Conservation (phyloP, 2,888 invertebrate species). For the Ceriagrion tenellum region DNA sequence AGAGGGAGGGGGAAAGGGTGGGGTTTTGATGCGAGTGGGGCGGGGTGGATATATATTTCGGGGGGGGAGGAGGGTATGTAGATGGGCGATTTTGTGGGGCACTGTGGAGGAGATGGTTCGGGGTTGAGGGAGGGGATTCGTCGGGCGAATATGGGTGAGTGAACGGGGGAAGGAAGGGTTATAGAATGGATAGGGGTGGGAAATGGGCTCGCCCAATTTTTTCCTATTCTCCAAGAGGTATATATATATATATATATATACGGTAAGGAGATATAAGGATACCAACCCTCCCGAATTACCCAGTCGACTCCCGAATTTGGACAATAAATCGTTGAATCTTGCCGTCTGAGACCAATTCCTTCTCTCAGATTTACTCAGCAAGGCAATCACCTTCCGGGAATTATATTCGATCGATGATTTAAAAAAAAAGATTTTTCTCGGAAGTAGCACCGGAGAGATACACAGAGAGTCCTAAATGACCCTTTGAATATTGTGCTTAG, state of each 20-base stretch:
- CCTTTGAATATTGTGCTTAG: too few relatives aligned
- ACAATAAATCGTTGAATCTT: too few relatives aligned
- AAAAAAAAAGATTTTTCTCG: too few relatives aligned
- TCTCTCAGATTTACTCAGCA: too few relatives aligned
- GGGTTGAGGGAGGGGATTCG: background rate
- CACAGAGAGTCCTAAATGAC: too few relatives aligned
- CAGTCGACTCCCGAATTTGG: too few relatives aligned
- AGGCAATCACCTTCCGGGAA: too few relatives aligned
- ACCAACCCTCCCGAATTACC: too few relatives aligned
- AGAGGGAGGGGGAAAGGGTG: background rate
- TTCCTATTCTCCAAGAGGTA: background rate
- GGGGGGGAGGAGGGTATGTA: background rate
- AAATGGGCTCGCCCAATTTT: background rate
- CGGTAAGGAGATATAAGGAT: background rate
- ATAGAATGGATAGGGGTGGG: background rate
- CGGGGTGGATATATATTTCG: background rate
- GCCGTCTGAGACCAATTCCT: too few relatives aligned
- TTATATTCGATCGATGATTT: too few relatives aligned
- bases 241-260: too few relatives aligned
- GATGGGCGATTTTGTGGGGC: slow-evolving; percentile 6
- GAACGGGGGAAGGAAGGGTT: background rate
- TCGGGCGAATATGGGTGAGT: background rate
- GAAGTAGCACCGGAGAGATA: too few relatives aligned
- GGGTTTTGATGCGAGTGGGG: background rate
- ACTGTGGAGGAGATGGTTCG: background rate